Evolutionary conservation across 2,113 vertebrate species (phyloP).

Genomic region (Labeo rohita): DNA sequence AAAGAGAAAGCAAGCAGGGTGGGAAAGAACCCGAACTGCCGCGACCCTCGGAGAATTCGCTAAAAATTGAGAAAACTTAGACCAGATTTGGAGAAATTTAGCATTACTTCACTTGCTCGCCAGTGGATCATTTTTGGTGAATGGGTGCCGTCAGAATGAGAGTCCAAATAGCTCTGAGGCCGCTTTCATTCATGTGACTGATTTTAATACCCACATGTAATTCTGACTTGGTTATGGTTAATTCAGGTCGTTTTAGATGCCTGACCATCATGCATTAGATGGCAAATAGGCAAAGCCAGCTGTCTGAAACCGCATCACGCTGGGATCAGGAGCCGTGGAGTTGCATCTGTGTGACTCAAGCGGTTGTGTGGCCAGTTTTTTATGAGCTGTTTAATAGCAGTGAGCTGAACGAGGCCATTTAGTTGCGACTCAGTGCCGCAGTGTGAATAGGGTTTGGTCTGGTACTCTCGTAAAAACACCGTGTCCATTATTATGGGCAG

Average conservation of each 20-base stretch:
- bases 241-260: constrained; percentile 3
- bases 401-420: constrained; percentile 66
- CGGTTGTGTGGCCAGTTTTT: constrained; percentile 69
- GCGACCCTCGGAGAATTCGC: background rate
- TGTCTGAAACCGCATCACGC: constrained; percentile 8
- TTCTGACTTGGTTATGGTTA: background rate
- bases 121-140: no score
- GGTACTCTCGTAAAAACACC: constrained; percentile 60
- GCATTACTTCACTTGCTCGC: no score
- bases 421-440: constrained; percentile 58
- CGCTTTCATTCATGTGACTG: background rate
- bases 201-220: background rate
- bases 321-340: constrained; percentile 60
- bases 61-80: background rate
- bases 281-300: background rate
- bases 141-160: no score
- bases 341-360: constrained; percentile 62
- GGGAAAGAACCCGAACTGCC: constrained; percentile 14
- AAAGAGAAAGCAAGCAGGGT: constrained; percentile 13
- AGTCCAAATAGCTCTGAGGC: background rate
- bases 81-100: no score
- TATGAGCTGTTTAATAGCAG: constrained; percentile 75
- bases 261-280: constrained; percentile 3
- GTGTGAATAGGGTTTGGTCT: constrained; percentile 63
- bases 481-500: constrained; percentile 60